Evolutionary conservation across 2,113 vertebrate species (phyloP).

Genomic region (Caretta caretta): DNA sequence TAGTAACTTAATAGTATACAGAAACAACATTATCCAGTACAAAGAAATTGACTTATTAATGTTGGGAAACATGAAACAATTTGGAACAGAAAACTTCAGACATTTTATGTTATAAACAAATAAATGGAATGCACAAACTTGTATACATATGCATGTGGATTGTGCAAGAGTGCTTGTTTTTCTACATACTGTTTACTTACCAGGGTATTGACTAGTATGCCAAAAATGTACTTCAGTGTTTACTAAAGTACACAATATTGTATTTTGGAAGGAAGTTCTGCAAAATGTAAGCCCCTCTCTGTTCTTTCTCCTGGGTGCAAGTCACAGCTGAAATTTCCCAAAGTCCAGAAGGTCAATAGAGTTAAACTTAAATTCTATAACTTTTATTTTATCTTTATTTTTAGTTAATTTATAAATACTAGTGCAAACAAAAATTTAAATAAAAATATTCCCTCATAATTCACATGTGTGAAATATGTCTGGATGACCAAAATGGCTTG

Average conservation of each 20-base stretch:
- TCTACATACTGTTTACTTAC: neutral
- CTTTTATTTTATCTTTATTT: neutral
- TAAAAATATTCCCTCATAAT: neutral
- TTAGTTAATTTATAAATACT: neutral
- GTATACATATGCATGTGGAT: neutral
- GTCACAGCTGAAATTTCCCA: accelerated
- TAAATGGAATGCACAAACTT: neutral
- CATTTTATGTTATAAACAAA: neutral
- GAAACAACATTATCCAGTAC: accelerated
- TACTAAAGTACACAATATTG: neutral
- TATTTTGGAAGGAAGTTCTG: neutral
- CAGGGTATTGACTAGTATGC: slow-evolving; percentile 18
- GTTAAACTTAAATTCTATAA: neutral
- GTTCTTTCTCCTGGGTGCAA: neutral
- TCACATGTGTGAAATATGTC: neutral
- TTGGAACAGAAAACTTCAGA: neutral
- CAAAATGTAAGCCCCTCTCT: too few relatives aligned
- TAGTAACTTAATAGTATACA: neutral
- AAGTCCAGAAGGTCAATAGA: neutral
- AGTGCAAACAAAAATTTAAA: neutral
- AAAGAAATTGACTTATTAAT: neutral
- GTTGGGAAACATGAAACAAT: neutral
- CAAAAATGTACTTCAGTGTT: neutral
- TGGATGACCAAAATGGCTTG: neutral
- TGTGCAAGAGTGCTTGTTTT: neutral